These are phyloP conservation scores for Macrotus californicus DNA, from an alignment of 2,113 vertebrate genomes.

Conservation along the genomic window DNA sequence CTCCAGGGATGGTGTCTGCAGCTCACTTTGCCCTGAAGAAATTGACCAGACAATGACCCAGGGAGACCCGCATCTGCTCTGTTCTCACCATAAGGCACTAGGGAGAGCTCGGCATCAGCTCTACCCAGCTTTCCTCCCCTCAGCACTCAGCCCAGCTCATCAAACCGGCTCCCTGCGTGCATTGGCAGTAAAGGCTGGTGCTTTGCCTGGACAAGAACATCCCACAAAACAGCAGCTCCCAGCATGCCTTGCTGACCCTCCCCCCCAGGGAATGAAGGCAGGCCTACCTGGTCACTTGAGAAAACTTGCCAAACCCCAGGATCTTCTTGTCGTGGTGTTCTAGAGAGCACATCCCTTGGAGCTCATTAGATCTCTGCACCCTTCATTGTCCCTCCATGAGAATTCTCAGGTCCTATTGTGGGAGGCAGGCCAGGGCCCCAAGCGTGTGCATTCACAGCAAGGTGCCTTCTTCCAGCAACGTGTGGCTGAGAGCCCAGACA, in stretches of 20 bases:
- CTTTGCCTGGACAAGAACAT: not conserved
- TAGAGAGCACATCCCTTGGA: rapidly evolving
- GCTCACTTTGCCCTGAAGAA: not conserved
- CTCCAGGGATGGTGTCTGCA: not conserved
- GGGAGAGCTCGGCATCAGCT: not conserved
- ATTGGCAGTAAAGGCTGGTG: rapidly evolving
- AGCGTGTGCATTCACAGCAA: not conserved
- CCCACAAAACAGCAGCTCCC: not conserved
- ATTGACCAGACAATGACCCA: rapidly evolving
- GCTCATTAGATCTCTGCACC: rapidly evolving
- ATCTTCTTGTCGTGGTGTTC: rapidly evolving
- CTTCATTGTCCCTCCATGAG: not conserved
- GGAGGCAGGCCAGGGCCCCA: not conserved
- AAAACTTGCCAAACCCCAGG: not conserved
- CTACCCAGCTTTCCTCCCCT: rapidly evolving
- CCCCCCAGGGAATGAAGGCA: not conserved
- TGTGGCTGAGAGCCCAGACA: no score
- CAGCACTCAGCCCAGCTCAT: not conserved
- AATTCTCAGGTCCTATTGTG: not conserved
- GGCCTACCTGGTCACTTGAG: not conserved
- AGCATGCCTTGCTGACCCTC: no score
- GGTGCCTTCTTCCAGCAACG: rapidly evolving
- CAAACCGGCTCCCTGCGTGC: not conserved
- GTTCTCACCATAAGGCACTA: rapidly evolving
- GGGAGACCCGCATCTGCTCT: rapidly evolving